These are phyloP conservation scores for Ganaspis sp. DNA, from an alignment of 1,140 invertebrate species.

Conservation along the genomic window DNA sequence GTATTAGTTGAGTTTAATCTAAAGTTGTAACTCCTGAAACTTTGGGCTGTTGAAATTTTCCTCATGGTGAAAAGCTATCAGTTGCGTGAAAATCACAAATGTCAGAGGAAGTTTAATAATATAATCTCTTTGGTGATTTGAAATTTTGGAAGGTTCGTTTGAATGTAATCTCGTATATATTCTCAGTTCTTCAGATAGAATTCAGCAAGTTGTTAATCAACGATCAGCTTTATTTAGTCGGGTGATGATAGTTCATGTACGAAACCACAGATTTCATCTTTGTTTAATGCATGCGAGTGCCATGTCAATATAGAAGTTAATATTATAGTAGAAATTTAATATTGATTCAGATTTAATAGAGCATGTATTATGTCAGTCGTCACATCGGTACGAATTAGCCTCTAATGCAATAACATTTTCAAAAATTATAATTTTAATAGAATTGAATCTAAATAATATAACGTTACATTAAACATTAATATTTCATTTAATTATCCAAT, in stretches of 20 bases:
- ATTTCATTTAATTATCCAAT: too few relatives aligned
- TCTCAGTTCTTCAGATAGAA: background rate
- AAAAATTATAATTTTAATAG: too few relatives aligned
- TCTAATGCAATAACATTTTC: too few relatives aligned
- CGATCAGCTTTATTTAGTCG: slow-evolving; percentile 1
- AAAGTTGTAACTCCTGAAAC: too few relatives aligned
- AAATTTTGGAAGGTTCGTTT: background rate
- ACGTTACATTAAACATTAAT: too few relatives aligned
- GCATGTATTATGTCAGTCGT: background rate
- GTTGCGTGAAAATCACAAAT: background rate
- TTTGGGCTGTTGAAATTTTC: too few relatives aligned
- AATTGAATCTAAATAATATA: too few relatives aligned
- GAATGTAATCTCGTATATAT: background rate
- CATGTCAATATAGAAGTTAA: background rate
- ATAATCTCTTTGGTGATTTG: background rate
- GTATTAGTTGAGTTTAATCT: too few relatives aligned
- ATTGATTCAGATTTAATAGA: too few relatives aligned
- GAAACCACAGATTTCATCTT: background rate
- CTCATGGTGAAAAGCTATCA: background rate
- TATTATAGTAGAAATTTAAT: background rate
- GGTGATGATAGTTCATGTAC: background rate
- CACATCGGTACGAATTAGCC: background rate
- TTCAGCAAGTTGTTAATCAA: background rate
- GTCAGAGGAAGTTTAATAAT: background rate
- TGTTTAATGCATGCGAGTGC: background rate